These are phyloP conservation scores for Cottus gobio DNA, from an alignment of 2,113 vertebrate species.

Conservation along the genomic window DNA sequence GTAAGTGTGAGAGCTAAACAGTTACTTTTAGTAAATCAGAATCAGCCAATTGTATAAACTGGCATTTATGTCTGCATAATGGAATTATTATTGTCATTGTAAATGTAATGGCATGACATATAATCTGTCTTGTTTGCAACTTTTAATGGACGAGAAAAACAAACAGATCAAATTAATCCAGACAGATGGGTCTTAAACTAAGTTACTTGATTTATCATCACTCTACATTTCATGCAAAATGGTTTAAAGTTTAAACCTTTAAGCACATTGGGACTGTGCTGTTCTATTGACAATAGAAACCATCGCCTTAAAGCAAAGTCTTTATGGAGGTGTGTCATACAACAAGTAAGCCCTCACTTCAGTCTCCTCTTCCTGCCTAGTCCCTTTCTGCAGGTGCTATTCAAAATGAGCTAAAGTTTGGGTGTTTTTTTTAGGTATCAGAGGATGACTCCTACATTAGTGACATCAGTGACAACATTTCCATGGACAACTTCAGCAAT, in stretches of 20 bases:
- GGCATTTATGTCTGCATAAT: neutral
- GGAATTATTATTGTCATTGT: neutral
- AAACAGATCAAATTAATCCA: neutral
- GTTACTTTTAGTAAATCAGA: neutral
- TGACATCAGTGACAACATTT: conserved; percentile 96
- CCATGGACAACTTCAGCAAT: conserved; percentile 94
- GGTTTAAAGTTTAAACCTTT: neutral
- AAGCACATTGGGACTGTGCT: neutral
- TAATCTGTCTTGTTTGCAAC: conserved; percentile 3
- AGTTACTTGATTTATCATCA: conserved; percentile 1
- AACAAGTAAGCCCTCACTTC: conserved; percentile 22
- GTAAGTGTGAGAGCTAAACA: conserved; percentile 72
- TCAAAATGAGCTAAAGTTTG: conserved; percentile 33
- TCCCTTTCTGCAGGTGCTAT: conserved; percentile 6
- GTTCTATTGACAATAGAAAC: neutral
- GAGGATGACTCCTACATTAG: conserved; percentile 97
- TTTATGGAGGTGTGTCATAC: neutral
- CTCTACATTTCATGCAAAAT: neutral
- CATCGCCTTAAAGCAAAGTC: neutral
- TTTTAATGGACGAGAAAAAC: neutral
- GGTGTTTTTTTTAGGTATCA: conserved; percentile 84
- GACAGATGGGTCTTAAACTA: neutral
- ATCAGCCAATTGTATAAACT: neutral
- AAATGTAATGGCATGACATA: conserved; percentile 1
- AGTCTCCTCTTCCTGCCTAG: neutral